Percentiles rank a stretch among this genome's conserved stretches.
Evolutionary conservation across 2,888 invertebrate genomes (phyloP).

Genomic region (Dynastes tityus): DNA sequence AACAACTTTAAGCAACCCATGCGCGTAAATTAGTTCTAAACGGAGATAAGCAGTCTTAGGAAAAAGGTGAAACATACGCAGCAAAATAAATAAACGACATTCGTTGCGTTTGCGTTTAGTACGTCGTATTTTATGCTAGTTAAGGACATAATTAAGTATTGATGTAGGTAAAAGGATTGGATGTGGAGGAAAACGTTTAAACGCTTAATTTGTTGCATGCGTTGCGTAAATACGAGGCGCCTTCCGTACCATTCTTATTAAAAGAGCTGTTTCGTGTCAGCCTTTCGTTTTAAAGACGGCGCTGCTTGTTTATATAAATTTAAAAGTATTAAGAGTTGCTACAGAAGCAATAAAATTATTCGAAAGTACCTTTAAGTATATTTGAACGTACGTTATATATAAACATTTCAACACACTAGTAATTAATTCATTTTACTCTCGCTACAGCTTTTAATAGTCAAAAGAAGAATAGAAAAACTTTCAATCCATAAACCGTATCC

Average conservation of each 20-base stretch:
- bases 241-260: conserved; percentile 24
- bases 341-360: too few species aligned
- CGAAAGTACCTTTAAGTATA: too few species aligned
- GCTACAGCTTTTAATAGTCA: not conserved
- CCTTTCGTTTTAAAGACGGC: too few species aligned
- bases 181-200: not conserved
- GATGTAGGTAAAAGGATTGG: conserved; percentile 6
- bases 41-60: not conserved
- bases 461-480: not conserved
- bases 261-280: not conserved
- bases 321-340: too few species aligned
- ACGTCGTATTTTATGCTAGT: conserved; percentile 6
- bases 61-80: conserved; percentile 9
- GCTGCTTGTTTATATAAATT: too few species aligned
- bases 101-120: conserved; percentile 8
- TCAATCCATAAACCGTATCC: not conserved
- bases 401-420: too few species aligned
- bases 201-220: not conserved
- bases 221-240: not conserved
- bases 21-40: conserved; percentile 31
- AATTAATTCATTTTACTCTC: too few species aligned
- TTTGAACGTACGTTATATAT: too few species aligned
- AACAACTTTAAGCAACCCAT: not conserved
- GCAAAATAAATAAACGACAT: not conserved
- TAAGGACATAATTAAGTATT: conserved; percentile 25